These are phyloP conservation scores for Nycticorax nycticorax DNA, from an alignment of 2,113 vertebrate genomes.

Conservation along the genomic window DNA sequence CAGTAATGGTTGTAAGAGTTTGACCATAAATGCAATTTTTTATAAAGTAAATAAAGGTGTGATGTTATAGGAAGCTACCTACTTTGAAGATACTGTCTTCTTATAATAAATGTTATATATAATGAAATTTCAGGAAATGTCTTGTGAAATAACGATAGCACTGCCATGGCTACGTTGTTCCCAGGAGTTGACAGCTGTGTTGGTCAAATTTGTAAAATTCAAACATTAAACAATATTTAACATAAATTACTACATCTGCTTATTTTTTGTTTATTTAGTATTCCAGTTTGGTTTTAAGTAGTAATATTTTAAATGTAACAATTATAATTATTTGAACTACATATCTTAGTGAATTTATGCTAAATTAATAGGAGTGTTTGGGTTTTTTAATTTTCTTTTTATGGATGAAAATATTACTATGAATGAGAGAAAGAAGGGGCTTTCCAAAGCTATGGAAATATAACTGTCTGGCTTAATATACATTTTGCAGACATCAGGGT, in stretches of 20 bases:
- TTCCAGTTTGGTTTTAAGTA: not conserved
- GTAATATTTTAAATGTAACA: not conserved
- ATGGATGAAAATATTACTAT: not conserved
- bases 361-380: not conserved
- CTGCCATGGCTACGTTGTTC: not conserved
- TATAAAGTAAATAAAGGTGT: not conserved
- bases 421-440: not conserved
- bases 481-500: not conserved
- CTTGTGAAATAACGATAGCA: not conserved
- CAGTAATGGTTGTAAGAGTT: not conserved
- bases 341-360: not conserved
- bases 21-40: not conserved
- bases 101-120: not conserved
- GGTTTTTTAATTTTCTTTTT: accelerated
- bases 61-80: not conserved
- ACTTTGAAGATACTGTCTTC: not conserved
- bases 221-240: not conserved
- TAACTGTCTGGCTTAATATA: not conserved
- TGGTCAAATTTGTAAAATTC: not conserved
- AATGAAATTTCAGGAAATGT: not conserved
- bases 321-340: not conserved
- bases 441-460: not conserved
- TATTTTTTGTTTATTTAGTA: not conserved
- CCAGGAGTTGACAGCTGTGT: not conserved
- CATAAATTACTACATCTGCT: not conserved